Conservation (phyloP, 2,113 vertebrate species). For the Parus major region DNA sequence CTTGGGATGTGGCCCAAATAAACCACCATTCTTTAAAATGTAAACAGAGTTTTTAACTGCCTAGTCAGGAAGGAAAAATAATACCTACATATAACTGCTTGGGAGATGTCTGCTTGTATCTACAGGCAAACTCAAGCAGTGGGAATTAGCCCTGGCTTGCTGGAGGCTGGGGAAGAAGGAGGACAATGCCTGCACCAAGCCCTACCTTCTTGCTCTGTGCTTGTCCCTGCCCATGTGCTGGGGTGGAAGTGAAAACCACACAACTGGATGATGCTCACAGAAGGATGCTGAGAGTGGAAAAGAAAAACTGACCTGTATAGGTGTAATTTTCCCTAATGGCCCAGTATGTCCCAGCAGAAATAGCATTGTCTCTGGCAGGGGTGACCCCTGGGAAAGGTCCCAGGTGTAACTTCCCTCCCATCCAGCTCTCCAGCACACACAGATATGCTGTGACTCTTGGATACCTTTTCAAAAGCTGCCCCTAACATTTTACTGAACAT, state of each 20-base stretch:
- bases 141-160: neutral
- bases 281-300: neutral
- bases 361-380: neutral
- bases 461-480: neutral
- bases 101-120: neutral
- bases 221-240: neutral
- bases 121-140: neutral
- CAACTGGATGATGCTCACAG: neutral
- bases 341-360: neutral
- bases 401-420: neutral
- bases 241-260: neutral
- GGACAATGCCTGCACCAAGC: neutral
- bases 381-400: neutral
- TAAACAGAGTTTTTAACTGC: neutral
- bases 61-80: neutral
- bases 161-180: neutral
- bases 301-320: neutral
- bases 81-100: neutral
- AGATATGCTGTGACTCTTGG: neutral
- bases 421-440: neutral
- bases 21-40: neutral
- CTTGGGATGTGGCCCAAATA: neutral
- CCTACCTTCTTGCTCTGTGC: fast-evolving
- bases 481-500: neutral
- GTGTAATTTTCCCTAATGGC: neutral